phyloP scores from a whole-genome alignment of 2,113 vertebrate species.

The Mesocricetus auratus region DNA sequence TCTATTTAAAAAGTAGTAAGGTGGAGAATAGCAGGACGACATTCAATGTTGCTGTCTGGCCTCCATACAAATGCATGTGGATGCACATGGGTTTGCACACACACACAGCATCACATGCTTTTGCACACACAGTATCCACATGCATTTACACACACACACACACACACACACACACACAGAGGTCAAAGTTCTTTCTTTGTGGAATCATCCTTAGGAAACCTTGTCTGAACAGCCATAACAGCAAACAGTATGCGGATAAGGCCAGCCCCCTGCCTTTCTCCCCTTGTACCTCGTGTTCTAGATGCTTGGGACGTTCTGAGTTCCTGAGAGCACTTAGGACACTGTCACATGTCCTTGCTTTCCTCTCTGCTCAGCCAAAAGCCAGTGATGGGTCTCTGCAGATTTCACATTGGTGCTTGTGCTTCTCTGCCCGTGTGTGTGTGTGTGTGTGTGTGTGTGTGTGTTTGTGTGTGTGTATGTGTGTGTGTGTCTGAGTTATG shows the following conservation, averaged over 20 bases:
- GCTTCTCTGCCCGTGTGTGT: background rate
- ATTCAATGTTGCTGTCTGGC: background rate
- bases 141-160: background rate
- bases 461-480: accelerated
- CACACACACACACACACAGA: background rate
- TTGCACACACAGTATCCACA: too few relatives aligned
- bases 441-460: background rate
- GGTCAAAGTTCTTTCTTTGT: background rate
- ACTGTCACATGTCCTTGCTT: background rate
- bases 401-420: background rate
- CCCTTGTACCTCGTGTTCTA: background rate
- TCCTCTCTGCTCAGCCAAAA: background rate
- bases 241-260: background rate
- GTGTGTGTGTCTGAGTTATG: background rate
- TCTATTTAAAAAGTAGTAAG: background rate
- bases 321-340: background rate
- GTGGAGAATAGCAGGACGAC: background rate
- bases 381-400: background rate
- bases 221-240: background rate
- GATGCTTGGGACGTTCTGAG: background rate
- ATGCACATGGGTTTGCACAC: background rate
- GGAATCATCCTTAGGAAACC: background rate
- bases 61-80: background rate
- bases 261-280: background rate
- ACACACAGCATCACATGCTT: background rate